Base-by-base conservation (phyloP, 2,888 invertebrate genomes). In the Panzeria rudis region DNA sequence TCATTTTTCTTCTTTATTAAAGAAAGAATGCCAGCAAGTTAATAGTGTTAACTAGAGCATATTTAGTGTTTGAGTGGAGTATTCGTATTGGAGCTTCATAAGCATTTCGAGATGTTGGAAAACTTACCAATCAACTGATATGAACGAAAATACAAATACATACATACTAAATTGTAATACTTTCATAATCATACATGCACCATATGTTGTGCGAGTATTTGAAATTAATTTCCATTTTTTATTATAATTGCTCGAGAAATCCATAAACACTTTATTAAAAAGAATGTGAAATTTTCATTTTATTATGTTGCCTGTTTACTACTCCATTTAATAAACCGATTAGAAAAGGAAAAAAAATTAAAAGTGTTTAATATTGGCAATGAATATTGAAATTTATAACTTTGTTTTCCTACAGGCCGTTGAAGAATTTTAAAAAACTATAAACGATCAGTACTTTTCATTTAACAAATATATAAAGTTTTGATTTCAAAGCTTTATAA, bases 211-310 rank as follows among this genome's bases (percentile, higher is more conserved):
- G 20, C 61, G 13, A 69, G 79, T 47, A 61, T 78, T 61, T 80
- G 52, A 80, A 80, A 84, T 80, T 78, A 85, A 73, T 85, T 85
- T 82, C 73, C 82, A 71, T 78, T 85, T 82, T 82, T 81, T 85
- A 82, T 85, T 85, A 78, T 82, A 82, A 85, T 85, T 85, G 78
- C 73, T 78, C 64, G 69, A 78, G 71, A 85, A 77, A 85, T 85
- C 78, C 77, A 85, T 85, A 85, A 85, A 78, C 85, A 85, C 82
- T 85, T 85, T 80, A 82, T 82, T 78, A 81, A 81, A 78, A 79
- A 80, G 52, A 82, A 82, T 82, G 76, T 81, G 82, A 82, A 82
- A 82, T 56, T 82, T 82, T 82, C 61, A 69, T 82, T 75, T 76
- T 69, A 69, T 81, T 82, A 82, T 68, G 59, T 17, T 71, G 62